Conservation (phyloP, 1,140 invertebrate species). For the Trialeurodes vaporariorum region DNA sequence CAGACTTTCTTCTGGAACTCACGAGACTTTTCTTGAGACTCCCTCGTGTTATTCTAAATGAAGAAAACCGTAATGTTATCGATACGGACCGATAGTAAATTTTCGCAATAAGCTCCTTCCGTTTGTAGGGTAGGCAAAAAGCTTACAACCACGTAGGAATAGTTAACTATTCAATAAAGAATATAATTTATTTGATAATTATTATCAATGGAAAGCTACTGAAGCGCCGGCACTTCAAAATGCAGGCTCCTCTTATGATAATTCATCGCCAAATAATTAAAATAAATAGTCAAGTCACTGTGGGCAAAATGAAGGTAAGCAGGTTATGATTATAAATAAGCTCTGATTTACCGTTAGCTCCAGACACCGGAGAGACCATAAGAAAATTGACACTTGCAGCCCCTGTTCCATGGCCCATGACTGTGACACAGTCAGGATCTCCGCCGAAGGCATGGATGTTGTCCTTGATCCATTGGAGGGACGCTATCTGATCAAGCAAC, state of each 20-base stretch:
- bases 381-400: conserved; percentile 83
- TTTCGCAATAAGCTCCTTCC: too few species aligned
- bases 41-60: too few species aligned
- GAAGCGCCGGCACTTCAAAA: too few species aligned
- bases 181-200: too few species aligned
- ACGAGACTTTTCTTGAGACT: too few species aligned
- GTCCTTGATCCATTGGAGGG: conserved; percentile 75
- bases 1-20: too few species aligned
- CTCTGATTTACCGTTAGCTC: conserved; percentile 43
- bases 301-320: conserved; percentile 3
- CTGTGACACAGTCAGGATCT: conserved; percentile 65
- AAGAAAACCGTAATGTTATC: too few species aligned
- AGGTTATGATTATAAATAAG: not conserved
- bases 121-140: too few species aligned
- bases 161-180: too few species aligned
- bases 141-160: too few species aligned
- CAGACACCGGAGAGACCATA: conserved; percentile 66
- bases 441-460: conserved; percentile 78
- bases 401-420: conserved; percentile 89
- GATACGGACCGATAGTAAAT: too few species aligned
- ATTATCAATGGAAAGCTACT: too few species aligned
- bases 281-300: conserved; percentile 5
- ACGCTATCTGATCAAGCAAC: conserved; percentile 75
- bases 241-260: not conserved
- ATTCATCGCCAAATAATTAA: not conserved